Evolutionary conservation across 2,113 vertebrate genomes (phyloP).

Genomic region (Puma concolor): DNA sequence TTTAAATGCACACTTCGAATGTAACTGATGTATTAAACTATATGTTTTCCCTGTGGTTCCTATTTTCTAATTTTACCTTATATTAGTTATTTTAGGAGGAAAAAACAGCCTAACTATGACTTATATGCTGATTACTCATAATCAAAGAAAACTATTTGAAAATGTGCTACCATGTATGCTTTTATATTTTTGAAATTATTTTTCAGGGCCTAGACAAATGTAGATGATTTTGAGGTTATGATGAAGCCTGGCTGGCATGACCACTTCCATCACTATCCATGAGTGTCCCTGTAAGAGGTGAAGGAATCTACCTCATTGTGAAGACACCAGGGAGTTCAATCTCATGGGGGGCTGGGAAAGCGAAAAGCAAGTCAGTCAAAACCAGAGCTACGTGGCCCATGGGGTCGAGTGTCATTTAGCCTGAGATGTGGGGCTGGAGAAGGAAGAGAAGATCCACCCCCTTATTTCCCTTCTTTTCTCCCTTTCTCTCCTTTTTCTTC

Average conservation of each 20-base stretch:
- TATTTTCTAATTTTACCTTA: constrained; percentile 16
- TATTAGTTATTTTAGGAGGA: neutral
- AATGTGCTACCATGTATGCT: neutral
- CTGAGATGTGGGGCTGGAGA: neutral
- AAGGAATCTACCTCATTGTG: neutral
- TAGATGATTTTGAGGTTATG: neutral
- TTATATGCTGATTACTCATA: neutral
- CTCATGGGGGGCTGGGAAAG: neutral
- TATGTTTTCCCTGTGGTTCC: neutral
- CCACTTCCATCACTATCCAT: neutral
- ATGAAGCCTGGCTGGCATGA: neutral
- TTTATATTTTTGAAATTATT: neutral
- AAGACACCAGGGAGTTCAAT: neutral
- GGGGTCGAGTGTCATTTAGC: neutral
- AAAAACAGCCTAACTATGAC: neutral
- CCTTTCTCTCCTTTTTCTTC: neutral
- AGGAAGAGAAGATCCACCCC: neutral
- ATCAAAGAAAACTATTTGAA: neutral
- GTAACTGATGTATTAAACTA: neutral
- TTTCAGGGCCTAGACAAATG: neutral
- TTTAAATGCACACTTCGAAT: neutral
- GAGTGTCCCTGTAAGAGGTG: neutral
- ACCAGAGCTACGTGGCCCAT: neutral
- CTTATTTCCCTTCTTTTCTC: neutral
- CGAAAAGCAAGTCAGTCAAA: neutral